Conservation (phyloP, 2,113 vertebrate species). For the Andinoacara biseriatus region DNA sequence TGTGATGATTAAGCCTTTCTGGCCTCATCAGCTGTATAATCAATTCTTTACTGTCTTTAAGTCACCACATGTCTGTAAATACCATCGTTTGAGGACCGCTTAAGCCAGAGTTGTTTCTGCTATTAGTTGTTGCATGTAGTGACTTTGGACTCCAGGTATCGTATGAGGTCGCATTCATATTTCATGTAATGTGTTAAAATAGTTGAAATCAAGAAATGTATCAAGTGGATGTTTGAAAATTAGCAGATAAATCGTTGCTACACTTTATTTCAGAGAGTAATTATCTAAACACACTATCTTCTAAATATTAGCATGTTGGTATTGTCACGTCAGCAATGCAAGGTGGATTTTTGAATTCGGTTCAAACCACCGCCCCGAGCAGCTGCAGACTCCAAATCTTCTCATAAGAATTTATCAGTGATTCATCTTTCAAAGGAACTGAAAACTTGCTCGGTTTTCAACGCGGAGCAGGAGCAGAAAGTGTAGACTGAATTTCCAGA, state of each 20-base stretch:
- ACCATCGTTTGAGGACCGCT: slow-evolving; percentile 18
- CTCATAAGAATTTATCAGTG: not conserved
- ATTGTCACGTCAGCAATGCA: not conserved
- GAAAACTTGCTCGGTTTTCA: not conserved
- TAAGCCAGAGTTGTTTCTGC: not conserved
- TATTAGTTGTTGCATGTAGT: not conserved
- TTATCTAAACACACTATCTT: not conserved
- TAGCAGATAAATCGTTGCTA: not conserved
- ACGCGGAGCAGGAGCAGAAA: not conserved
- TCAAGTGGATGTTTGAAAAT: not conserved
- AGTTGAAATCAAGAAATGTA: not conserved
- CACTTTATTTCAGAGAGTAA: not conserved
- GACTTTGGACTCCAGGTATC: not conserved
- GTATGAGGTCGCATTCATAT: not conserved
- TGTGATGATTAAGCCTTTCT: slow-evolving; percentile 32
- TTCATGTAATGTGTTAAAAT: not conserved
- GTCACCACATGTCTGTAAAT: slow-evolving; percentile 5
- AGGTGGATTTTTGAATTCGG: not conserved
- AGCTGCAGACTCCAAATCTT: not conserved
- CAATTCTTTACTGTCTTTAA: not conserved
- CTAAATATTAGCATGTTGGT: too few relatives aligned
- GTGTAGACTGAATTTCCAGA: not conserved
- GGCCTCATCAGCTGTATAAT: not conserved
- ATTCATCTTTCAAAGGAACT: not conserved
- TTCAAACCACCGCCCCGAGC: not conserved